Conservation (phyloP, 2,888 invertebrate genomes). For the Chrysolina americana region DNA sequence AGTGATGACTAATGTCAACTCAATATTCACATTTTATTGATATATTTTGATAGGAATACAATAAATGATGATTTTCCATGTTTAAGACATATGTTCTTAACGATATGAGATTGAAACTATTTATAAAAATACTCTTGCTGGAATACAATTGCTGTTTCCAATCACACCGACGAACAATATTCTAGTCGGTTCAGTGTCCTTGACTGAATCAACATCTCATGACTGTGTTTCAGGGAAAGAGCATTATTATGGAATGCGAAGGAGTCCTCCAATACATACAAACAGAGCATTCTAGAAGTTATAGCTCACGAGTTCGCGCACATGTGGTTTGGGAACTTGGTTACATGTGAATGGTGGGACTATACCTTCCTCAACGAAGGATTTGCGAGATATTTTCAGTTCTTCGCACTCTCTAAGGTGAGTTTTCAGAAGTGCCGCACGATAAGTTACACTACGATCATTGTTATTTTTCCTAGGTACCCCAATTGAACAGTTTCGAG, state of each 20-base stretch:
- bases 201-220: too few relatives aligned
- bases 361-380: slow-evolving; percentile 84
- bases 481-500: slow-evolving; percentile 46
- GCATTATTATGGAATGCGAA: slow-evolving; percentile 70
- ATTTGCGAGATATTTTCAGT: slow-evolving; percentile 83
- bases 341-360: slow-evolving; percentile 84
- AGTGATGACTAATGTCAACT: too few relatives aligned
- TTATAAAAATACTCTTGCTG: too few relatives aligned
- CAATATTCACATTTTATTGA: too few relatives aligned
- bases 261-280: slow-evolving; percentile 73
- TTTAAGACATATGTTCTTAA: too few relatives aligned
- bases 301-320: slow-evolving; percentile 86
- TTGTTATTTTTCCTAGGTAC: slow-evolving; percentile 31
- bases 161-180: too few relatives aligned
- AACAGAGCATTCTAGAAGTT: slow-evolving; percentile 77
- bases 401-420: slow-evolving; percentile 66
- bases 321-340: slow-evolving; percentile 87
- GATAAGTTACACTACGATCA: neutral
- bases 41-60: too few relatives aligned
- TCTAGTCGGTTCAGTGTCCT: too few relatives aligned
- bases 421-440: slow-evolving; percentile 25
- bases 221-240: slow-evolving; percentile 72
- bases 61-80: too few relatives aligned
- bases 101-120: too few relatives aligned
- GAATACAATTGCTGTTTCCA: too few relatives aligned